Percentiles rank a stretch among this genome's conserved stretches.
phyloP scores from a whole-genome alignment of 2,888 invertebrate species.

The Cheilosia soror region DNA sequence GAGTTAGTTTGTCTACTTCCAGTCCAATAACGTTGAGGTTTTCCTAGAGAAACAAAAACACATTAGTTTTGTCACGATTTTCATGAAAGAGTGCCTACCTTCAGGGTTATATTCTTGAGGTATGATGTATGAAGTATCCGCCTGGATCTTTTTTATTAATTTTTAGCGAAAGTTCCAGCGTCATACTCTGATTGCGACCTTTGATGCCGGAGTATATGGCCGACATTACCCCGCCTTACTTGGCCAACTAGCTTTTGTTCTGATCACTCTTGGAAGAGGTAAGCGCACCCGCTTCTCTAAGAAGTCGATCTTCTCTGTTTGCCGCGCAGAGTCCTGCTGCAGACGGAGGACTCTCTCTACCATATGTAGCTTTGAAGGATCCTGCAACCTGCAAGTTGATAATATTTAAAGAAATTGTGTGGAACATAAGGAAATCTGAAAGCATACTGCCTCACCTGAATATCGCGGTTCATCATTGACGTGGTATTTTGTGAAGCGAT shows the following conservation, averaged over 20 bases:
- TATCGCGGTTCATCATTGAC: conserved; percentile 68
- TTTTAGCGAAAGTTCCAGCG: conserved; percentile 94
- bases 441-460: conserved; percentile 39
- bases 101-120: conserved; percentile 95
- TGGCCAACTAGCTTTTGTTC: conserved; percentile 93
- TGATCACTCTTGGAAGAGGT: conserved; percentile 90
- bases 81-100: conserved; percentile 85
- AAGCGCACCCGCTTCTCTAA: too few species aligned
- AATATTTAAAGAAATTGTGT: not conserved
- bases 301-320: conserved; percentile 97
- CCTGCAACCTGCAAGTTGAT: conserved; percentile 63
- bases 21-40: conserved; percentile 83
- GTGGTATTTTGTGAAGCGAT: conserved; percentile 59
- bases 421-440: not conserved
- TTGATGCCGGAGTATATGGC: conserved; percentile 92
- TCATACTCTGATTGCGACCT: conserved; percentile 86
- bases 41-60: conserved; percentile 78
- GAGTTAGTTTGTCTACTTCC: conserved; percentile 83
- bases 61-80: not conserved
- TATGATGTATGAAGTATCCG: conserved; percentile 94
- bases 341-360: conserved; percentile 96
- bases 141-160: conserved; percentile 96
- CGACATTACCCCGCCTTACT: conserved; percentile 96
- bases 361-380: conserved; percentile 85
- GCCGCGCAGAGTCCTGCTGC: conserved; percentile 93